Evolutionary conservation across 1,140 invertebrate species (phyloP).

Genomic region (Psilanteris sp.): DNA sequence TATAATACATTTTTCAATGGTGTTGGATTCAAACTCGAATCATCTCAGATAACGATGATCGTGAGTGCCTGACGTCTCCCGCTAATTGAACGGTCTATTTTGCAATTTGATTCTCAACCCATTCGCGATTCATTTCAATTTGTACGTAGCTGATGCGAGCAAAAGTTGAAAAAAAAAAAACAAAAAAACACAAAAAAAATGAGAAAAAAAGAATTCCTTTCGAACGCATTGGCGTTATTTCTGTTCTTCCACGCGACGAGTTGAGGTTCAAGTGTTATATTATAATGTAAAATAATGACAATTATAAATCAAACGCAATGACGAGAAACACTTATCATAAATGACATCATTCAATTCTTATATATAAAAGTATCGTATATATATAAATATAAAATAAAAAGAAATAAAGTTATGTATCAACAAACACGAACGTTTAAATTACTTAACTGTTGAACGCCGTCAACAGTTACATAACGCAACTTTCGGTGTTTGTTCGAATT

Average conservation of each 20-base stretch:
- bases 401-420: conserved; percentile 25
- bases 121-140: too few relatives aligned
- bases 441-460: conserved; percentile 30
- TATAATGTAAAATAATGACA: conserved; percentile 51
- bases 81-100: conserved; percentile 42
- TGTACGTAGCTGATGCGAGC: too few relatives aligned
- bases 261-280: conserved; percentile 26
- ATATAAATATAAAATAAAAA: conserved; percentile 42
- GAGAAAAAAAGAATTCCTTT: too few relatives aligned
- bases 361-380: conserved; percentile 42
- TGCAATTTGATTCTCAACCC: conserved; percentile 18
- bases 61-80: conserved; percentile 47
- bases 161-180: neutral
- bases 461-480: conserved; percentile 45
- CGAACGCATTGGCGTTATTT: too few relatives aligned
- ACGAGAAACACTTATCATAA: conserved; percentile 46
- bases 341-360: conserved; percentile 40
- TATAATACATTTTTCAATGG: conserved; percentile 22
- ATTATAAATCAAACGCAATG: conserved; percentile 47
- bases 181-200: too few relatives aligned
- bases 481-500: conserved; percentile 43
- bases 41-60: conserved; percentile 28
- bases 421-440: conserved; percentile 36
- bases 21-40: conserved; percentile 14
- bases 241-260: neutral